Base-by-base conservation (phyloP, 2,113 vertebrate species). In the Chitala chitala region DNA sequence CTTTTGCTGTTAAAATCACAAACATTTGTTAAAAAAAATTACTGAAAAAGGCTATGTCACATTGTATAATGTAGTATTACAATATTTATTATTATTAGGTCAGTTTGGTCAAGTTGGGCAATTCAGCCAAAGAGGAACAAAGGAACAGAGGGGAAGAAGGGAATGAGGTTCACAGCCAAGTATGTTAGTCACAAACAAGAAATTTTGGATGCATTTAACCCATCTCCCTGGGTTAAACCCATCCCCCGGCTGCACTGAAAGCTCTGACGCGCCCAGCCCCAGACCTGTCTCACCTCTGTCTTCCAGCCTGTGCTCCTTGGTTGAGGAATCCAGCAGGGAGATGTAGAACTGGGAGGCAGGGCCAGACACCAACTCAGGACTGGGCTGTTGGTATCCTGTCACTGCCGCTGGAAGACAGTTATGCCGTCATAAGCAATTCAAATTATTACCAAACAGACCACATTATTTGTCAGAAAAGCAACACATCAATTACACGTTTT, bases 341-440 rank as follows among this genome's bases (percentile, higher is more conserved):
- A 99, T 97, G 82, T 94, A 94, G 86, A 99, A 99, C 81, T 93
- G 95, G 2, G 93, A 90, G 46, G 91, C 81, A 0, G 92, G 93
- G 26, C 91, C 79, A 13, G 86, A 91, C 9, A 85, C 66, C 0
- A 88, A 81, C 65, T 95, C 95, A 61, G 88, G 87, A 1, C 64
- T 46, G 40, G 94, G 88, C 55, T 99, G 95, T 17, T 99, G 97
- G 82, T 96, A 98, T 12, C 97, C 97, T 1, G 95, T 91, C 76
- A 99, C 92, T 55, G 89, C 94, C 85, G 95, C 97, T 99, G 77
- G 63, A 17, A 5, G 63, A 50, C 22, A 69, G 26, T 50, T 29
- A 50, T 24, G n/a, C 65, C 48, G 65, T 29, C 22, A 50, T 22
- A 50, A 26, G 17, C 29, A 42, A 26, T 44, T 15, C 26, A 50